Evolutionary conservation across 2,888 invertebrate species (phyloP).

Genomic region (Hirtodrosophila duncani): DNA sequence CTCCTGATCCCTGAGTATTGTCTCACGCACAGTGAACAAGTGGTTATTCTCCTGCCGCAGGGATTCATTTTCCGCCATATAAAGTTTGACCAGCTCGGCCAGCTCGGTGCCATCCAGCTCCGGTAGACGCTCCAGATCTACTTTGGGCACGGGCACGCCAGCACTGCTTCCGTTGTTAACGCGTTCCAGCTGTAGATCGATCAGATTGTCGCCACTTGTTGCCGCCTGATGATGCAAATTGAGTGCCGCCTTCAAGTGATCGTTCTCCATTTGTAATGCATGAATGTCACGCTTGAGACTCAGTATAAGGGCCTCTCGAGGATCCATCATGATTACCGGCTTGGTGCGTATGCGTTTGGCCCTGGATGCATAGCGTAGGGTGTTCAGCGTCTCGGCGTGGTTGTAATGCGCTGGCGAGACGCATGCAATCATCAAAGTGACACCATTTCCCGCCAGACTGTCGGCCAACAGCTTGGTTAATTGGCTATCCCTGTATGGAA

Average conservation of each 20-base stretch:
- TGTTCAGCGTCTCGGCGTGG: slow-evolving; percentile 92
- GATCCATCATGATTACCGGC: slow-evolving; percentile 96
- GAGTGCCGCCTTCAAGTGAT: slow-evolving; percentile 88
- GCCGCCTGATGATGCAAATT: slow-evolving; percentile 82
- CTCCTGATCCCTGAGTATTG: slow-evolving; percentile 92
- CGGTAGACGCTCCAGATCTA: slow-evolving; percentile 86
- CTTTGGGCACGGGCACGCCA: slow-evolving; percentile 79
- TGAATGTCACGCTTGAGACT: slow-evolving; percentile 92
- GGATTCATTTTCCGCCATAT: slow-evolving; percentile 89
- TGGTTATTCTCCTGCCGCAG: slow-evolving; percentile 91
- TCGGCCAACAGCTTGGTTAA: slow-evolving; percentile 95
- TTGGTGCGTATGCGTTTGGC: slow-evolving; percentile 95
- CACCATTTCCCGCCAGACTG: slow-evolving; percentile 95
- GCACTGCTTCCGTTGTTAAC: slow-evolving; percentile 48
- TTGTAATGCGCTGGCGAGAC: slow-evolving; percentile 93
- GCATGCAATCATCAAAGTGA: slow-evolving; percentile 97
- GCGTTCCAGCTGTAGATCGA: slow-evolving; percentile 50
- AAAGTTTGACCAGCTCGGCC: slow-evolving; percentile 89
- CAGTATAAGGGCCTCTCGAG: slow-evolving; percentile 92
- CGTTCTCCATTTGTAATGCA: slow-evolving; percentile 91
- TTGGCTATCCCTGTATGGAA: slow-evolving; percentile 96
- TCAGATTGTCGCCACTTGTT: slow-evolving; percentile 33
- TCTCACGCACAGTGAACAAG: slow-evolving; percentile 87
- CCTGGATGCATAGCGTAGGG: slow-evolving; percentile 92
- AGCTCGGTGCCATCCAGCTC: slow-evolving; percentile 88